These are phyloP conservation scores for Xenotilapia longispinis DNA, from an alignment of 2,113 vertebrate species.

Conservation along the genomic window DNA sequence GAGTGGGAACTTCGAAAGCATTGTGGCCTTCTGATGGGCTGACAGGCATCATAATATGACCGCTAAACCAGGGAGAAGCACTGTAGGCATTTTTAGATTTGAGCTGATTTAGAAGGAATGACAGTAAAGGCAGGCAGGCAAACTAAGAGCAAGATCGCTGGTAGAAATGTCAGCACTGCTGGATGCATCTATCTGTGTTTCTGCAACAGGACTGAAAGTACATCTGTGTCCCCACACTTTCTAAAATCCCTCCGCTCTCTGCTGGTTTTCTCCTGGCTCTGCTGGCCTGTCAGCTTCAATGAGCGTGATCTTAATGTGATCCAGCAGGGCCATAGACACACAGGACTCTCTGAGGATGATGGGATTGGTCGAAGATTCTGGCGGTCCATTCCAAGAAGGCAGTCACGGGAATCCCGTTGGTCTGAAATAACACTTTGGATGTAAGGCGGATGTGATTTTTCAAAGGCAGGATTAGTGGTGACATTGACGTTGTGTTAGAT, in stretches of 20 bases:
- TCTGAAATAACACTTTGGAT: background rate
- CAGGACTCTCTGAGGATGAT: background rate
- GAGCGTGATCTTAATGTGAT: slow-evolving; percentile 50
- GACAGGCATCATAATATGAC: background rate
- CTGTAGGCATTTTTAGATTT: background rate
- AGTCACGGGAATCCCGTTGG: background rate
- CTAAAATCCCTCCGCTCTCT: slow-evolving; percentile 16
- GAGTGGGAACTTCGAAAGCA: background rate
- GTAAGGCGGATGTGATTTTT: background rate
- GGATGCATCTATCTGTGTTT: background rate
- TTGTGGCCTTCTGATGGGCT: background rate
- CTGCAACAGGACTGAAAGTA: slow-evolving; percentile 1
- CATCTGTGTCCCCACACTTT: slow-evolving; percentile 10
- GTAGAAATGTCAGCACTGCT: background rate
- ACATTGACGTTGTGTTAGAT: background rate
- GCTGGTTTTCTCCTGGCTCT: slow-evolving; percentile 24
- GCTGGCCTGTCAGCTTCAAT: slow-evolving; percentile 43
- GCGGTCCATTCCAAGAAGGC: slow-evolving; percentile 7
- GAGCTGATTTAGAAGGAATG: background rate
- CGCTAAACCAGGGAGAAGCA: background rate
- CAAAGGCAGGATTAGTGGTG: background rate
- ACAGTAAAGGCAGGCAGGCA: background rate
- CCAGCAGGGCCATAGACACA: slow-evolving; percentile 36
- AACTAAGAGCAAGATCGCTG: background rate
- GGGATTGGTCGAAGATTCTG: slow-evolving; percentile 25